Evolutionary conservation across 2,888 invertebrate species (phyloP).

Genomic region (Crematogaster levior): DNA sequence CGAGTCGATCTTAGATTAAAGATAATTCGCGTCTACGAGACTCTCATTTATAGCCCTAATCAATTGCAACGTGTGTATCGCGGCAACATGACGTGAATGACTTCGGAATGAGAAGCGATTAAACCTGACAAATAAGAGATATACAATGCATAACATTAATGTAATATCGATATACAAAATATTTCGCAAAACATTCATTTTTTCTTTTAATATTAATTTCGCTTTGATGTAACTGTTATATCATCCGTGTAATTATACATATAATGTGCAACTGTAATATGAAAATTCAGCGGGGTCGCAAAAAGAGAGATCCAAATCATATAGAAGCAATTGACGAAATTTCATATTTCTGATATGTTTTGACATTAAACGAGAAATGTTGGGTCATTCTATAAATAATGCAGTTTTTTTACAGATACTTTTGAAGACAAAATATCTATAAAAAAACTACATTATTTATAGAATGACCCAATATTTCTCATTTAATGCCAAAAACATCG

Average conservation of each 20-base stretch:
- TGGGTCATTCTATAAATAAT: no score
- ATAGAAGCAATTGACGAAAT: neutral
- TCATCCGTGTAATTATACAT: neutral
- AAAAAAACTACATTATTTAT: no score
- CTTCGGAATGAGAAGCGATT: neutral
- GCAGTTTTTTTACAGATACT: no score
- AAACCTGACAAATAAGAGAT: neutral
- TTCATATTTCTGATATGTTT: neutral
- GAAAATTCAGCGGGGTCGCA: neutral
- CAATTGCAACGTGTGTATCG: neutral
- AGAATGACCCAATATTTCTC: no score
- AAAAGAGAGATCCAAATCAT: neutral
- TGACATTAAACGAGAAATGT: neutral
- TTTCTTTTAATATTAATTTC: neutral
- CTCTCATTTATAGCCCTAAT: slow-evolving; percentile 3
- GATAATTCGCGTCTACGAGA: slow-evolving; percentile 14
- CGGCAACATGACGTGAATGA: neutral
- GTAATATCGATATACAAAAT: neutral
- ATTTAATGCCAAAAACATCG: no score
- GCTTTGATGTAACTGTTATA: neutral
- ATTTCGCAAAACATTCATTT: neutral
- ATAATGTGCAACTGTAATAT: neutral
- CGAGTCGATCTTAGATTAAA: slow-evolving; percentile 1
- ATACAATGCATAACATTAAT: neutral
- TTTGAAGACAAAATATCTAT: no score